Percentiles rank a stretch among this genome's conserved stretches.
These are phyloP conservation scores for Pantala flavescens DNA, from an alignment of 1,140 invertebrate genomes.

Conservation along the genomic window DNA sequence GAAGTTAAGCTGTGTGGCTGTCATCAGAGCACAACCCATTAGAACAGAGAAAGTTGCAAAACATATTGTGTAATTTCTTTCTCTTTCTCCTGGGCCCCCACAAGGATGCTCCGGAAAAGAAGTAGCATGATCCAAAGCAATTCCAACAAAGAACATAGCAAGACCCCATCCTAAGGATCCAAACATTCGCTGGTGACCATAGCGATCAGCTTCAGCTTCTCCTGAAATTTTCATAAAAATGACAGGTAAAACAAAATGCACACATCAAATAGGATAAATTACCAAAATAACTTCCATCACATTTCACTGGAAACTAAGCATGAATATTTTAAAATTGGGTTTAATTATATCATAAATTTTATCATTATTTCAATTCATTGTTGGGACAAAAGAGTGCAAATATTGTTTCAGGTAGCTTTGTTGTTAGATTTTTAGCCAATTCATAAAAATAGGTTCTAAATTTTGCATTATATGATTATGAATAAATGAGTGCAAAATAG, in stretches of 20 bases:
- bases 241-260: slow-evolving; percentile 53
- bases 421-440: no score
- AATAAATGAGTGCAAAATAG: no score
- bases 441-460: no score
- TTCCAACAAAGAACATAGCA: slow-evolving; percentile 97
- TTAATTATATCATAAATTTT: no score
- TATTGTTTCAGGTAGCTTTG: no score
- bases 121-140: slow-evolving; percentile 93
- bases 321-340: not conserved
- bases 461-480: no score
- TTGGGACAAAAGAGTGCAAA: no score
- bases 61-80: slow-evolving; percentile 97
- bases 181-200: slow-evolving; percentile 96
- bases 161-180: slow-evolving; percentile 96
- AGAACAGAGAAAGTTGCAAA: slow-evolving; percentile 92
- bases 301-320: not conserved
- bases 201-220: slow-evolving; percentile 76
- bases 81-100: slow-evolving; percentile 63
- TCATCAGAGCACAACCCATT: slow-evolving; percentile 89
- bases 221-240: slow-evolving; percentile 65
- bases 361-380: no score
- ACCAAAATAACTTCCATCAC: not conserved
- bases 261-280: slow-evolving; percentile 81
- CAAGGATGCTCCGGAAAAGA: slow-evolving; percentile 84
- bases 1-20: slow-evolving; percentile 66